phyloP scores from a whole-genome alignment of 2,113 vertebrate species.

The Crotalus helleri region DNA sequence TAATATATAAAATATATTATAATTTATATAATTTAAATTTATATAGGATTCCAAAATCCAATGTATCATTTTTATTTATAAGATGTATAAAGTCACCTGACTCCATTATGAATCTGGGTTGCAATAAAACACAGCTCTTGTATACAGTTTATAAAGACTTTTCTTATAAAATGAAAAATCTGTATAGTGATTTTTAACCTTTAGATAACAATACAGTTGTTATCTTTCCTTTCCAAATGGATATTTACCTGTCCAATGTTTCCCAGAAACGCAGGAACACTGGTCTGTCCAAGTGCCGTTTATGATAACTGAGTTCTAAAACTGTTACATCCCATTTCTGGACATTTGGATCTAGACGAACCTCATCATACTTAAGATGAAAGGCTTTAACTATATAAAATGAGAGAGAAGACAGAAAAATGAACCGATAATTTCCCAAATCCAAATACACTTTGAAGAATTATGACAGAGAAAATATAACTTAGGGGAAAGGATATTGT shows the following conservation, averaged over 20 bases:
- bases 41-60: not conserved
- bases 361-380: conserved; percentile 97
- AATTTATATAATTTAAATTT: not conserved
- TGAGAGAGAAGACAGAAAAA: not conserved
- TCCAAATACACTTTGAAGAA: not conserved
- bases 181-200: not conserved
- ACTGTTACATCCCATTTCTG: conserved; percentile 98
- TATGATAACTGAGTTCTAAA: conserved; percentile 95
- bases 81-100: not conserved
- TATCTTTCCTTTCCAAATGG: not conserved
- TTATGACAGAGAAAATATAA: not conserved
- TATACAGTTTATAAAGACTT: not conserved
- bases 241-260: conserved; percentile 89
- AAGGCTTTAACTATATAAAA: conserved; percentile 89
- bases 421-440: not conserved
- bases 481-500: not conserved
- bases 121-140: not conserved
- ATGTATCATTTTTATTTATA: not conserved
- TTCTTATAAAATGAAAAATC: not conserved
- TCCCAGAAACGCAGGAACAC: conserved; percentile 97
- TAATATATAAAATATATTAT: not conserved
- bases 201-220: not conserved
- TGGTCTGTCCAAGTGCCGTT: conserved; percentile 93
- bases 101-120: not conserved
- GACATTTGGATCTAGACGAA: conserved; percentile 92